Conservation (phyloP, 1,140 invertebrate genomes). For the Bombus waltoni region DNA sequence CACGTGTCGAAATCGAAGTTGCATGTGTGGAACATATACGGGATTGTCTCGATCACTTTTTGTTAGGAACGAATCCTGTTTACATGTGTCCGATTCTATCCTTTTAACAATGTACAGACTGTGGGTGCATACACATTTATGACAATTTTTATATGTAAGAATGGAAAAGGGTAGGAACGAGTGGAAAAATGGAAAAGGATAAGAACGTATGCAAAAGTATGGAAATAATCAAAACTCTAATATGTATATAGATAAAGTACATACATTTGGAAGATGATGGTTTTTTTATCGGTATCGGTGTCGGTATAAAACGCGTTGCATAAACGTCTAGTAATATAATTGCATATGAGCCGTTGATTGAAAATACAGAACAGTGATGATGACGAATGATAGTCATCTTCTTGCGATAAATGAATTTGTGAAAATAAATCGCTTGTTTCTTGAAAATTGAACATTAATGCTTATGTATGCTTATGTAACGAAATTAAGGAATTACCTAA, state of each 20-base stretch:
- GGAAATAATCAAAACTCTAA: no score
- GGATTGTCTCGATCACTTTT: background rate
- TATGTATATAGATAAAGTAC: no score
- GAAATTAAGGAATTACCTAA: background rate
- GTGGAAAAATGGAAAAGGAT: background rate
- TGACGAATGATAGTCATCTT: no score
- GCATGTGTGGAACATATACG: slow-evolving; percentile 14
- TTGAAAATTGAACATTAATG: background rate
- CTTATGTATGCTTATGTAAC: background rate
- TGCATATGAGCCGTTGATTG: no score
- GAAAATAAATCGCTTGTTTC: background rate
- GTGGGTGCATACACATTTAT: background rate
- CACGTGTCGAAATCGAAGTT: background rate
- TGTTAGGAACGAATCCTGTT: background rate
- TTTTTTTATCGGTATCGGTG: no score
- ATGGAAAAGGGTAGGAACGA: background rate
- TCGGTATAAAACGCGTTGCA: no score
- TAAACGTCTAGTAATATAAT: no score
- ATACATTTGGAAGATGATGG: no score
- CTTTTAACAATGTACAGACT: background rate
- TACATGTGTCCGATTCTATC: background rate
- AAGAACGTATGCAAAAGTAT: background rate
- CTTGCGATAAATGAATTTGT: background rate
- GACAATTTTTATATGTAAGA: background rate
- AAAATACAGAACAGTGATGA: no score